A percentile compares a stretch with the other conserved stretches of the same genome.
Conservation (phyloP, 2,113 vertebrate genomes). For the Sakesphorus luctuosus region DNA sequence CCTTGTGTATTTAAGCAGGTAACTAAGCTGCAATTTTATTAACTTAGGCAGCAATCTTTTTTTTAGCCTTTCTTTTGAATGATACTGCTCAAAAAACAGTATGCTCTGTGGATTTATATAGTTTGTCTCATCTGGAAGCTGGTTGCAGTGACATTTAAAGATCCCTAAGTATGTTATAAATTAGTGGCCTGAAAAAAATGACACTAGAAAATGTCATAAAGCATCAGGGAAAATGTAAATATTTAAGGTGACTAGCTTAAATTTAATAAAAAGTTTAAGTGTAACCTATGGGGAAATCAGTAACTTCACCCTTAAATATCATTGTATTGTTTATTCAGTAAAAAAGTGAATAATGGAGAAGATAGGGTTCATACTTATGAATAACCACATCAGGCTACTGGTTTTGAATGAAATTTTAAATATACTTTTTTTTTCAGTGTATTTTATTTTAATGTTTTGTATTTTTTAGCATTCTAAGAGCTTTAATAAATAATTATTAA, state of each 20-base stretch:
- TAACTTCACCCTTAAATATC: conserved; percentile 37
- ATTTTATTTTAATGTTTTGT: not conserved
- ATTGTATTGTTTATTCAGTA: conserved; percentile 27
- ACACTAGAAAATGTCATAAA: conserved; percentile 34
- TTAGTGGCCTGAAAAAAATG: not conserved
- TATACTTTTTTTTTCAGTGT: not conserved
- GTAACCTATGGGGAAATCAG: conserved; percentile 37
- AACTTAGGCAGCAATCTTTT: not conserved
- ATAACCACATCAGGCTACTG: not conserved
- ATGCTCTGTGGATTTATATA: not conserved
- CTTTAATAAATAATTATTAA: not conserved
- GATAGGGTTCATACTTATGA: not conserved
- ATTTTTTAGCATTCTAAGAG: not conserved
- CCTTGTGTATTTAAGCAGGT: not conserved
- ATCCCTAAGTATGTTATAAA: conserved; percentile 29
- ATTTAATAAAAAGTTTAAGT: conserved; percentile 46
- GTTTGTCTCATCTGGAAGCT: not conserved
- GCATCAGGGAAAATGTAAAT: conserved; percentile 46
- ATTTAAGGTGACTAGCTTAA: conserved; percentile 51
- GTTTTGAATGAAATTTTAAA: not conserved
- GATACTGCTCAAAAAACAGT: not conserved
- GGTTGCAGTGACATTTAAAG: conserved; percentile 46
- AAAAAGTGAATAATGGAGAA: not conserved
- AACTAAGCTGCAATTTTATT: not conserved
- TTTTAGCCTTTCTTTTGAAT: not conserved